Conservation (phyloP, 2,113 vertebrate species). For the Phycodurus eques region DNA sequence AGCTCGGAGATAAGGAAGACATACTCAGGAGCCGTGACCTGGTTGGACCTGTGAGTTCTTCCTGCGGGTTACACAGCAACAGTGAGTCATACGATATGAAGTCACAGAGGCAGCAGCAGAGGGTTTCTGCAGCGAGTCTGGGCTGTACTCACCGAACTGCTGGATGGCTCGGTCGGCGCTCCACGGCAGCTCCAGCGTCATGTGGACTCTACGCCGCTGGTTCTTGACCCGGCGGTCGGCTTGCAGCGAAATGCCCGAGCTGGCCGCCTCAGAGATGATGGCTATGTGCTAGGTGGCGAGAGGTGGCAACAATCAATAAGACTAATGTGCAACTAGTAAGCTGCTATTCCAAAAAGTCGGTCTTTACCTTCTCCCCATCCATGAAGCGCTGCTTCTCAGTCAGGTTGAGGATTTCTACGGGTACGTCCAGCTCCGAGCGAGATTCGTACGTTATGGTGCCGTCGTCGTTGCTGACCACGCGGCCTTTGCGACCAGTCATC, state of each 20-base stretch:
- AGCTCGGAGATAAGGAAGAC: constrained; percentile 97
- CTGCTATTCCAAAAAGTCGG: not conserved
- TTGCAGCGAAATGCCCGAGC: constrained; percentile 96
- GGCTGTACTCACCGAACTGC: constrained; percentile 84
- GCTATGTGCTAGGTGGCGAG: constrained; percentile 84
- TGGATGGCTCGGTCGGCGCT: constrained; percentile 96
- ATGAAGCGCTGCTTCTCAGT: constrained; percentile 98
- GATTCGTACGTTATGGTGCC: constrained; percentile 97
- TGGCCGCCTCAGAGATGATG: constrained; percentile 97
- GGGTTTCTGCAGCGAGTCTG: not conserved
- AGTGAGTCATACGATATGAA: not conserved
- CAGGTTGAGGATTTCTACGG: constrained; percentile 96
- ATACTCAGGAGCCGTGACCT: constrained; percentile 96
- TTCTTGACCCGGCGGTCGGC: constrained; percentile 95
- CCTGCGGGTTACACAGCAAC: constrained; percentile 67
- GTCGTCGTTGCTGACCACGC: constrained; percentile 96
- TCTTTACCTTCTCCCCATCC: constrained; percentile 94
- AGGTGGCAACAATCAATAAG: not conserved
- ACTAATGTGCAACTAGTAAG: not conserved
- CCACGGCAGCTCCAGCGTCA: constrained; percentile 96
- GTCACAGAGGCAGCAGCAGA: not conserved
- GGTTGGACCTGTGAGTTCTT: constrained; percentile 95
- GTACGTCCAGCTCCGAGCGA: constrained; percentile 92
- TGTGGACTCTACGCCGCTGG: constrained; percentile 91
- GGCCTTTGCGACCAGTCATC: constrained; percentile 97